A percentile compares a stretch with the other conserved stretches of the same genome.
phyloP scores from a whole-genome alignment of 2,888 invertebrate species.

The Hymenopus coronatus region DNA sequence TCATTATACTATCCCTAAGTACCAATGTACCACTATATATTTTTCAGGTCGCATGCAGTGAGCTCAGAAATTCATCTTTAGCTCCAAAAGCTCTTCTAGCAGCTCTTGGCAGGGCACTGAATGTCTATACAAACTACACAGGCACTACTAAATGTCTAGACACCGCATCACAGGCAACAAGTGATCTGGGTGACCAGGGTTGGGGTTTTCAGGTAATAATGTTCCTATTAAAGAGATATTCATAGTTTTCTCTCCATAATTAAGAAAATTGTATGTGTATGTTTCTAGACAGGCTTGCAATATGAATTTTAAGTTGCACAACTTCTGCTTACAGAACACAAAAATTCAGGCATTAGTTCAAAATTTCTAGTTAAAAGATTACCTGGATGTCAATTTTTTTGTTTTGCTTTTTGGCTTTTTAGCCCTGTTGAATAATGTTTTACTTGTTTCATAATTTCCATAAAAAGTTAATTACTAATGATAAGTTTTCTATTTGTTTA shows the following conservation, averaged over 20 bases:
- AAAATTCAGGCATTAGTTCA: too few relatives aligned
- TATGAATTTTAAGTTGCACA: too few relatives aligned
- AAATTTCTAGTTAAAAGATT: too few relatives aligned
- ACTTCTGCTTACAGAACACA: too few relatives aligned
- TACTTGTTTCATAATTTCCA: too few relatives aligned
- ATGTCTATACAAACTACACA: conserved; percentile 79
- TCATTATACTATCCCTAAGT: too few relatives aligned
- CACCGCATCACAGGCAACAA: conserved; percentile 55
- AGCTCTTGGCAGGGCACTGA: conserved; percentile 65
- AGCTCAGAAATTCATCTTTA: conserved; percentile 47
- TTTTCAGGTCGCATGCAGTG: conserved; percentile 53
- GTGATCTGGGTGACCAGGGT: conserved; percentile 61
- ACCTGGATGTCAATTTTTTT: too few relatives aligned
- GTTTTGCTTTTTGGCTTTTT: too few relatives aligned
- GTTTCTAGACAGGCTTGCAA: background rate
- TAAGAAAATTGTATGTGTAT: background rate
- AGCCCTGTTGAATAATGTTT: too few relatives aligned
- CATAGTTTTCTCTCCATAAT: too few relatives aligned
- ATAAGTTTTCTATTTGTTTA: too few relatives aligned
- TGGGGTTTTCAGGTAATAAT: conserved; percentile 79
- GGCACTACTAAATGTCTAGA: conserved; percentile 68
- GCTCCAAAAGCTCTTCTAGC: conserved; percentile 55
- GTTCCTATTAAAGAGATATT: background rate
- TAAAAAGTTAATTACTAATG: too few relatives aligned
- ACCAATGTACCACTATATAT: background rate